These are phyloP conservation scores for Ceratina australensis DNA, from an alignment of 1,140 invertebrate species.

Conservation along the genomic window DNA sequence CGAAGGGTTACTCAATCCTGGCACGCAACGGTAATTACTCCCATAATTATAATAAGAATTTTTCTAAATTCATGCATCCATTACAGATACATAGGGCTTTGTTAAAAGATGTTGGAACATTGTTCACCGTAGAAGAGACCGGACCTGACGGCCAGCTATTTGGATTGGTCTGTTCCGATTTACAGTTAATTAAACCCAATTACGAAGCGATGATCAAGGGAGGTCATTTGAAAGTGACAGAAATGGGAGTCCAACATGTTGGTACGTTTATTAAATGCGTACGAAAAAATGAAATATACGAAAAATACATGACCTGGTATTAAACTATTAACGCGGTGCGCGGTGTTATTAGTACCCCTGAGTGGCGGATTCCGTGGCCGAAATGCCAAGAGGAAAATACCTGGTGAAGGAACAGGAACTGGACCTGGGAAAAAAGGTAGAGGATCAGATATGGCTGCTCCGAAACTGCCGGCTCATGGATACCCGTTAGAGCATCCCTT, in stretches of 20 bases:
- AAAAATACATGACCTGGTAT: constrained; percentile 16
- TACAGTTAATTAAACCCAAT: constrained; percentile 91
- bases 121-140: constrained; percentile 78
- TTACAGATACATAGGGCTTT: constrained; percentile 86
- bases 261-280: constrained; percentile 76
- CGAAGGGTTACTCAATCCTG: constrained; percentile 95
- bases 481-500: constrained; percentile 98
- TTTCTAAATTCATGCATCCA: no score
- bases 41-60: no score
- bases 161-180: constrained; percentile 86
- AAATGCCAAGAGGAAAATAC: constrained; percentile 88
- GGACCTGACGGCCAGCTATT: constrained; percentile 82
- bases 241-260: constrained; percentile 89
- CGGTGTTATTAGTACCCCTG: constrained; percentile 79
- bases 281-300: background rate
- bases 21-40: constrained; percentile 82
- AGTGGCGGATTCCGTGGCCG: constrained; percentile 83
- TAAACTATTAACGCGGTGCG: no score
- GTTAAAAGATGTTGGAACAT: constrained; percentile 86
- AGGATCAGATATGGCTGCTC: constrained; percentile 84
- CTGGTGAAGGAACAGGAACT: constrained; percentile 82
- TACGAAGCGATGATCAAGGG: constrained; percentile 93
- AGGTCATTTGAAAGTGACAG: constrained; percentile 89
- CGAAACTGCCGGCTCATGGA: constrained; percentile 93
- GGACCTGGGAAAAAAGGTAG: constrained; percentile 86